Conservation (phyloP, 2,797 vertebrate genomes). For the Hyperoplus immaculatus region DNA sequence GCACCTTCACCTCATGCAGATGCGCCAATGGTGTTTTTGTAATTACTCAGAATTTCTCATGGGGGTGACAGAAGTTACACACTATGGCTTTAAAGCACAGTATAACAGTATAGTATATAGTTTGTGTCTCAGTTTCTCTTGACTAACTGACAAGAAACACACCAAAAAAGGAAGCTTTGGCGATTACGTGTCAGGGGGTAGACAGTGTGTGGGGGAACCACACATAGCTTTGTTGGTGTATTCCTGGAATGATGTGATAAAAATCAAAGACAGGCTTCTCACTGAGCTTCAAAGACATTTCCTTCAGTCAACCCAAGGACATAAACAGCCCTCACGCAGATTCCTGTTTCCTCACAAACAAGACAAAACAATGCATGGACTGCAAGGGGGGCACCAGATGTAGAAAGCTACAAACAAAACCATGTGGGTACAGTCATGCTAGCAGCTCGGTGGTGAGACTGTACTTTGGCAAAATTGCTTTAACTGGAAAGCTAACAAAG, state of each 20-base stretch:
- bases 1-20: too few species aligned
- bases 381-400: background rate
- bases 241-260: slow-evolving; percentile 41
- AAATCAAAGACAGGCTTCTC: slow-evolving; percentile 30
- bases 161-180: slow-evolving; percentile 35
- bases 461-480: background rate
- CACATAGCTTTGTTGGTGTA: slow-evolving; percentile 62
- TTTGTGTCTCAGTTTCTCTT: slow-evolving; percentile 11
- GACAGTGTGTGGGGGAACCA: slow-evolving; percentile 8
- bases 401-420: background rate
- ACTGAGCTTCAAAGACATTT: slow-evolving; percentile 24
- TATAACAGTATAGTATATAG: too few species aligned
- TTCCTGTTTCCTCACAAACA: background rate
- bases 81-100: too few species aligned
- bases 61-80: too few species aligned
- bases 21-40: too few species aligned
- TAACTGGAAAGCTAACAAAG: too few species aligned
- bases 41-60: too few species aligned
- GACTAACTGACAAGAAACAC: slow-evolving; percentile 45
- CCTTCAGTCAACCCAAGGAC: slow-evolving; percentile 12
- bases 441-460: background rate
- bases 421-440: background rate
- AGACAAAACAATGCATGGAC: background rate
- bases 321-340: background rate
- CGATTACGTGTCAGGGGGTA: slow-evolving; percentile 63